Evolutionary conservation across 2,888 invertebrate genomes (phyloP).

Genomic region (Drosophila conformis): DNA sequence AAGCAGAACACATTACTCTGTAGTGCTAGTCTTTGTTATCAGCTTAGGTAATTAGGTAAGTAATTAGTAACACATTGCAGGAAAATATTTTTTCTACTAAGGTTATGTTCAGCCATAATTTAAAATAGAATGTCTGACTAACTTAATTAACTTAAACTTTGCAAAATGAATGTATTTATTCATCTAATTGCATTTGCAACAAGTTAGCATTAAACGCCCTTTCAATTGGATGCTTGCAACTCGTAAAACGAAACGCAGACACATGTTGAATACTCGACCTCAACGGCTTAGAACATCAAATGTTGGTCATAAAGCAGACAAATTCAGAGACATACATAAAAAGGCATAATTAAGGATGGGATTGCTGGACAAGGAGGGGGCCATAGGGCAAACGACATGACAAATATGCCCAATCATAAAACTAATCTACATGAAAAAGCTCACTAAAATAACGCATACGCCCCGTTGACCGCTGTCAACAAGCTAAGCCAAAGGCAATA

Average conservation of each 20-base stretch:
- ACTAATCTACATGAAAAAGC: slow-evolving; percentile 75
- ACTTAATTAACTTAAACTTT: not conserved
- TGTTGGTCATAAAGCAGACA: slow-evolving; percentile 35
- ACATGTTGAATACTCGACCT: not conserved
- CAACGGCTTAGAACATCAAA: slow-evolving; percentile 21
- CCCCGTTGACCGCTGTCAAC: slow-evolving; percentile 65
- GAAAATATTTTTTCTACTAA: not conserved
- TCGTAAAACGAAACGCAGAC: too few relatives aligned
- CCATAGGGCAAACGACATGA: slow-evolving; percentile 29
- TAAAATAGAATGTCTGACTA: not conserved
- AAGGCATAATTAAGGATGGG: slow-evolving; percentile 62
- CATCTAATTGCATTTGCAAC: not conserved
- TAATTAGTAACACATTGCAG: not conserved
- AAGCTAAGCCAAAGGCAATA: slow-evolving; percentile 50
- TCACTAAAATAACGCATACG: slow-evolving; percentile 76
- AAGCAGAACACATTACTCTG: not conserved
- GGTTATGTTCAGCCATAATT: not conserved
- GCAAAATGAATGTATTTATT: too few relatives aligned
- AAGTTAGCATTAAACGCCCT: not conserved
- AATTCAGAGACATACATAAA: slow-evolving; percentile 4
- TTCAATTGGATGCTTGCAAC: not conserved
- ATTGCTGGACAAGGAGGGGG: slow-evolving; percentile 27
- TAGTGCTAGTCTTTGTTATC: not conserved
- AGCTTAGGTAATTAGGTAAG: too few relatives aligned
- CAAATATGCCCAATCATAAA: slow-evolving; percentile 76